These are phyloP conservation scores for Tetragonula carbonaria DNA, from an alignment of 2,888 invertebrate genomes.

Conservation along the genomic window DNA sequence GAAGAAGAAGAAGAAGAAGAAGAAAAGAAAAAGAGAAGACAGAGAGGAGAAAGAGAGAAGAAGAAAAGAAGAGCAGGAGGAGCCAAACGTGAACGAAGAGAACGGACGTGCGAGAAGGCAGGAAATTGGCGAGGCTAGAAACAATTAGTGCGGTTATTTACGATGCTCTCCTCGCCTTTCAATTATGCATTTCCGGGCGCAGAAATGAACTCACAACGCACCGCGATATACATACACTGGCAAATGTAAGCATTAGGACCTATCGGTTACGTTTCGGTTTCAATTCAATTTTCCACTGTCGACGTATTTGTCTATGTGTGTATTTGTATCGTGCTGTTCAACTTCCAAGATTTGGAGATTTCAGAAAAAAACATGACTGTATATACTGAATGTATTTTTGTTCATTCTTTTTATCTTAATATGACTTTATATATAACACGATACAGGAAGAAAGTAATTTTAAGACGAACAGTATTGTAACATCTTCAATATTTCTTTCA, in stretches of 20 bases:
- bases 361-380: not conserved
- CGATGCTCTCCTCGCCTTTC: slow-evolving; percentile 77
- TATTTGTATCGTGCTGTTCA: not conserved
- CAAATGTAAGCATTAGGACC: not conserved
- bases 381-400: too few species aligned
- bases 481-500: too few species aligned
- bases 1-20: not conserved
- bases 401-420: too few species aligned
- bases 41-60: not conserved
- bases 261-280: not conserved
- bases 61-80: slow-evolving; percentile 27
- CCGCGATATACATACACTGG: slow-evolving; percentile 12
- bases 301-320: not conserved
- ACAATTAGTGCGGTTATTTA: slow-evolving; percentile 80
- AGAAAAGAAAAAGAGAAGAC: not conserved
- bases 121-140: slow-evolving; percentile 80
- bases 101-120: slow-evolving; percentile 59
- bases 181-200: slow-evolving; percentile 79
- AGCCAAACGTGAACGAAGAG: slow-evolving; percentile 16
- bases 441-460: not conserved
- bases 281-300: not conserved
- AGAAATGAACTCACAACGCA: slow-evolving; percentile 74
- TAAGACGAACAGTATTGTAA: not conserved
- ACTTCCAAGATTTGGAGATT: not conserved
- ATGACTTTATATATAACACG: too few species aligned